phyloP scores from a whole-genome alignment of 1,140 invertebrate species.

The Halesus radiatus region DNA sequence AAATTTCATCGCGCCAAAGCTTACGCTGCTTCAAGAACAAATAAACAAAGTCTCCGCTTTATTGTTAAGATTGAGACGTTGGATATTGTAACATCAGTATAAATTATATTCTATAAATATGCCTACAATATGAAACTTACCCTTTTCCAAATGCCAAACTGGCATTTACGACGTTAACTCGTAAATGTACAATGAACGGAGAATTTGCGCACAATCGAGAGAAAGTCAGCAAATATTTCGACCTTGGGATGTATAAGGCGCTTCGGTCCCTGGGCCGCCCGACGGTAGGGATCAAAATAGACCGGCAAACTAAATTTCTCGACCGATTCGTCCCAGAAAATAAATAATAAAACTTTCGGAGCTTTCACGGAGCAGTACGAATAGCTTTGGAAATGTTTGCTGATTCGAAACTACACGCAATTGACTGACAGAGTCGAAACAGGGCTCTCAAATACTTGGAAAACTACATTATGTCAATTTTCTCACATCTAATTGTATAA shows the following conservation, averaged over 20 bases:
- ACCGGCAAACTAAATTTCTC: not conserved
- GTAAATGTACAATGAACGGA: too few species aligned
- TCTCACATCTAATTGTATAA: too few species aligned
- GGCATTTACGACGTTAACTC: too few species aligned
- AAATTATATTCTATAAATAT: too few species aligned
- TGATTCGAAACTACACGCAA: conserved; percentile 5
- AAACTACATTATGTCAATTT: not conserved
- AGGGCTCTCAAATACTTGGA: not conserved
- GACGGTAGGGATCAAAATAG: conserved; percentile 7
- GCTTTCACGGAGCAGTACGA: conserved; percentile 25
- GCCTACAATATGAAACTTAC: too few species aligned
- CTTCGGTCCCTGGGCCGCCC: not conserved
- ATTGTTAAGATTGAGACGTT: too few species aligned
- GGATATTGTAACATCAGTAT: too few species aligned
- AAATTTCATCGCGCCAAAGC: too few species aligned
- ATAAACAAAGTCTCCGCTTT: too few species aligned
- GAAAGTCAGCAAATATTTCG: conserved; percentile 6
- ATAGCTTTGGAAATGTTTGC: not conserved
- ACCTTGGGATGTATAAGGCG: not conserved
- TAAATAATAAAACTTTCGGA: conserved; percentile 14
- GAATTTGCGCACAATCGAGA: too few species aligned
- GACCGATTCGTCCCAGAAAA: conserved; percentile 4
- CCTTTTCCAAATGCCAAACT: too few species aligned
- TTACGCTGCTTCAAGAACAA: too few species aligned
- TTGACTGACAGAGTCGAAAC: not conserved